phyloP scores from a whole-genome alignment of 2,888 invertebrate species.

The Ypsolopha sequella region DNA sequence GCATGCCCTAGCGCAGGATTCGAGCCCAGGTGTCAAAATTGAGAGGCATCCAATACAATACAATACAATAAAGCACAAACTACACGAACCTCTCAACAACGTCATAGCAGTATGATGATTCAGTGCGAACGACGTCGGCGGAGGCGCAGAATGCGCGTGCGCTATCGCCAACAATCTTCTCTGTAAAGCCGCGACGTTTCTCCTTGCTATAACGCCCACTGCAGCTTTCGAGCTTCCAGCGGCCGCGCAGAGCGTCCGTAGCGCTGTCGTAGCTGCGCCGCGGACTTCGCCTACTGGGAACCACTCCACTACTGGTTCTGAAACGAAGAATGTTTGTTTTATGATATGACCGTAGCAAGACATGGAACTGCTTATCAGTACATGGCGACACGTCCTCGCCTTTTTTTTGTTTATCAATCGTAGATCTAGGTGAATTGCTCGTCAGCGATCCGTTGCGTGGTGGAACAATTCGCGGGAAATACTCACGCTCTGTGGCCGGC shows the following conservation, averaged over 20 bases:
- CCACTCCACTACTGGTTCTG: constrained; percentile 27
- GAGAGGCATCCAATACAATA: too few relatives aligned
- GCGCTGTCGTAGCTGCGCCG: constrained; percentile 37
- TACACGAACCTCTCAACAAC: constrained; percentile 40
- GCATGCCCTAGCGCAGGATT: too few relatives aligned
- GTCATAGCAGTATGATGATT: constrained; percentile 52
- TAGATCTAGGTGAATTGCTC: too few relatives aligned
- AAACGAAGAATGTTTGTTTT: background rate
- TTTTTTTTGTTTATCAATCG: too few relatives aligned
- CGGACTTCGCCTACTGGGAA: constrained; percentile 61
- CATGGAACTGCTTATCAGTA: too few relatives aligned
- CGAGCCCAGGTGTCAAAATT: too few relatives aligned
- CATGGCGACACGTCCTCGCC: too few relatives aligned
- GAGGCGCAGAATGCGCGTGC: constrained; percentile 40
- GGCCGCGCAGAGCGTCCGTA: constrained; percentile 41
- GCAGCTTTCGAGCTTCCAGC: constrained; percentile 22
- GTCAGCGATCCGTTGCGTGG: too few relatives aligned
- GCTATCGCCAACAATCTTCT: constrained; percentile 45
- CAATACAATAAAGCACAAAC: too few relatives aligned
- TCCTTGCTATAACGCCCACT: constrained; percentile 28
- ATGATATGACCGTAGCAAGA: too few relatives aligned
- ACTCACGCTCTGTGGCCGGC: too few relatives aligned
- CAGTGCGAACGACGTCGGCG: constrained; percentile 47
- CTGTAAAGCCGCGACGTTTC: constrained; percentile 55
- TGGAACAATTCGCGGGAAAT: too few relatives aligned